These are phyloP conservation scores for Encarsia formosa DNA, from an alignment of 2,888 invertebrate genomes.

Conservation along the genomic window DNA sequence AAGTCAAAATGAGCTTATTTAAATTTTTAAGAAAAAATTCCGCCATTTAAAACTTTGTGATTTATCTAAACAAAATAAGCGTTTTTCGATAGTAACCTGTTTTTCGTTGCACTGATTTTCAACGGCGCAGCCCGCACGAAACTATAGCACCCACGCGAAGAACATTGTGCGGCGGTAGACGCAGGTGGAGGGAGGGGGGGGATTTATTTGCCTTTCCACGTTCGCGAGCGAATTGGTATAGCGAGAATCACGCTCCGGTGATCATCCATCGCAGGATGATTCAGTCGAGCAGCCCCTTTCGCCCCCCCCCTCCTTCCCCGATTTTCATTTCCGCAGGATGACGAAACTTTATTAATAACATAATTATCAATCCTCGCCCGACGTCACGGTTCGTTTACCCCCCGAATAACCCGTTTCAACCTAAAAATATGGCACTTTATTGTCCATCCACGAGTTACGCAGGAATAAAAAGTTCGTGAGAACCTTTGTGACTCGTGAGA, in stretches of 20 bases:
- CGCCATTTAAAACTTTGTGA: no score
- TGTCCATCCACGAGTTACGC: no score
- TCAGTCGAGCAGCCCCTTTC: background rate
- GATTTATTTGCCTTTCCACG: conserved; percentile 26
- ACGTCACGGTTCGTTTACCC: conserved; percentile 36
- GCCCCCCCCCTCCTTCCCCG: conserved; percentile 3
- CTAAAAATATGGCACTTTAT: no score
- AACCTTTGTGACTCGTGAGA: no score
- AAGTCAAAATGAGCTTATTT: no score
- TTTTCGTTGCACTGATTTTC: conserved; percentile 21
- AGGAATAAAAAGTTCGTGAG: no score
- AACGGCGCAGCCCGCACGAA: conserved; percentile 13
- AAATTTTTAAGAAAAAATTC: no score
- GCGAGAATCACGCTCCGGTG: conserved; percentile 25
- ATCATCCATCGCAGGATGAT: conserved; percentile 2
- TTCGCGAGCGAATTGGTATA: conserved; percentile 1
- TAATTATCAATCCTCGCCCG: conserved; percentile 25
- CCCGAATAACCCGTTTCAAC: conserved; percentile 17
- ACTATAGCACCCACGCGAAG: background rate
- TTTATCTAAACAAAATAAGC: no score
- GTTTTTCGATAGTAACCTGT: background rate
- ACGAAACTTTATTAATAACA: conserved; percentile 34
- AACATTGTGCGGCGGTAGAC: conserved; percentile 5
- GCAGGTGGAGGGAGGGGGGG: background rate
- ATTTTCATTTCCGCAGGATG: conserved; percentile 38